A percentile compares a stretch with the other conserved stretches of the same genome.
phyloP scores from a whole-genome alignment of 2,797 vertebrate species.

The Triplophysa yarkandensis region DNA sequence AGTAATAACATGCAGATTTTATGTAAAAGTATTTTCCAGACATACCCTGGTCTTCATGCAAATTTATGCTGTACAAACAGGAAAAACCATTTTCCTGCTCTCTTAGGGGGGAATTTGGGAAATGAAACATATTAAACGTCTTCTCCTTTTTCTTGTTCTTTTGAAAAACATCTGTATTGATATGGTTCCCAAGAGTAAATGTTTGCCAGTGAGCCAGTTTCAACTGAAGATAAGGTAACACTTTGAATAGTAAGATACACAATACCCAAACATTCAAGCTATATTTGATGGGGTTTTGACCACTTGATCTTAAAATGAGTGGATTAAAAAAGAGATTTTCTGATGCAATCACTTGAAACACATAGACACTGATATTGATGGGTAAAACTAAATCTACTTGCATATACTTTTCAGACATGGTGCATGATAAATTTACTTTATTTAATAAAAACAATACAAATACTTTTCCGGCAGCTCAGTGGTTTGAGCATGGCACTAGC shows the following conservation, averaged over 20 bases:
- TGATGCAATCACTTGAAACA: constrained; percentile 32
- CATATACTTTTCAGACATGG: background rate
- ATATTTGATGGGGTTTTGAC: background rate
- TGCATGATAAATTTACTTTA: no score
- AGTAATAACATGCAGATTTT: background rate
- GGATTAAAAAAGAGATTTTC: constrained; percentile 2
- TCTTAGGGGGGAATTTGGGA: background rate
- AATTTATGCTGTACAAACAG: background rate
- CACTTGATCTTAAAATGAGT: constrained; percentile 16
- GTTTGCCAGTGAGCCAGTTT: constrained; percentile 11
- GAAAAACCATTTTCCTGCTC: constrained; percentile 4
- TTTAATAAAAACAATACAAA: no score
- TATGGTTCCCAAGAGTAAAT: background rate
- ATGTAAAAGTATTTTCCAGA: constrained; percentile 30
- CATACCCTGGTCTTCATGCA: background rate
- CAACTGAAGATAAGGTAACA: constrained; percentile 1
- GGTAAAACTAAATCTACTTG: background rate
- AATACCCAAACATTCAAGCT: background rate
- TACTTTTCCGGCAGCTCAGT: no score
- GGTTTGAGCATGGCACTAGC: no score
- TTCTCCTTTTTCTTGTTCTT: background rate
- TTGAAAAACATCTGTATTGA: background rate
- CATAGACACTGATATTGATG: background rate
- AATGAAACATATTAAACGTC: constrained; percentile 1
- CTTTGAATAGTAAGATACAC: background rate